phyloP scores from a whole-genome alignment of 1,140 invertebrate genomes.

The Stegodyphus dumicola region DNA sequence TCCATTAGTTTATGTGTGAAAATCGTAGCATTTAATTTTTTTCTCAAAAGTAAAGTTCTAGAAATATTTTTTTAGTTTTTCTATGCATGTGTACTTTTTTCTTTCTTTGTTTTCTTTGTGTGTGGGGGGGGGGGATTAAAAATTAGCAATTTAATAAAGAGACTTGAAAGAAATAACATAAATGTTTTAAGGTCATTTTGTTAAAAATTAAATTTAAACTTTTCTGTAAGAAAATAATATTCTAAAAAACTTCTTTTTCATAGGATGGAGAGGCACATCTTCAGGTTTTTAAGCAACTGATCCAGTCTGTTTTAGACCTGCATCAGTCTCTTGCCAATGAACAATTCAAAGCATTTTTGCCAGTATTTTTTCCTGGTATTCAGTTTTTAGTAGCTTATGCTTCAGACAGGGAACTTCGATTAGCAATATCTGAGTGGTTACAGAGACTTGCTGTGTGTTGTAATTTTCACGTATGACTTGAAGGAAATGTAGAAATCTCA shows the following conservation, averaged over 20 bases:
- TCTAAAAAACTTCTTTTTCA: conserved; percentile 53
- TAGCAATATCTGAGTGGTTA: conserved; percentile 74
- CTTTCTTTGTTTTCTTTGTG: no score
- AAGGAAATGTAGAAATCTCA: no score
- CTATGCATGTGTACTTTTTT: no score
- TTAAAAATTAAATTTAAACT: background rate
- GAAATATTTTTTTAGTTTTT: no score
- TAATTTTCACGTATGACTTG: background rate
- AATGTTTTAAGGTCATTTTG: conserved; percentile 3
- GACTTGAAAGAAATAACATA: background rate
- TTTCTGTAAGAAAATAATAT: background rate
- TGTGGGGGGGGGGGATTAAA: no score
- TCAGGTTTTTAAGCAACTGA: conserved; percentile 76
- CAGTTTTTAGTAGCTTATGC: conserved; percentile 75
- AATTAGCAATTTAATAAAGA: no score
- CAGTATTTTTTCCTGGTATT: conserved; percentile 75
- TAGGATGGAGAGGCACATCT: conserved; percentile 77
- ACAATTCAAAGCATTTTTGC: conserved; percentile 74
- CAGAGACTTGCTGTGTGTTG: conserved; percentile 71
- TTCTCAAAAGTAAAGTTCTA: no score
- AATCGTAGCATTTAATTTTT: no score
- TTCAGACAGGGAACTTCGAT: conserved; percentile 73
- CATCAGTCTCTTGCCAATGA: conserved; percentile 72
- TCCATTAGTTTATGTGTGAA: no score
- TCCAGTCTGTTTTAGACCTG: conserved; percentile 74